These are phyloP conservation scores for Notolepis coatsorum DNA, from an alignment of 2,797 vertebrate genomes.

Conservation along the genomic window DNA sequence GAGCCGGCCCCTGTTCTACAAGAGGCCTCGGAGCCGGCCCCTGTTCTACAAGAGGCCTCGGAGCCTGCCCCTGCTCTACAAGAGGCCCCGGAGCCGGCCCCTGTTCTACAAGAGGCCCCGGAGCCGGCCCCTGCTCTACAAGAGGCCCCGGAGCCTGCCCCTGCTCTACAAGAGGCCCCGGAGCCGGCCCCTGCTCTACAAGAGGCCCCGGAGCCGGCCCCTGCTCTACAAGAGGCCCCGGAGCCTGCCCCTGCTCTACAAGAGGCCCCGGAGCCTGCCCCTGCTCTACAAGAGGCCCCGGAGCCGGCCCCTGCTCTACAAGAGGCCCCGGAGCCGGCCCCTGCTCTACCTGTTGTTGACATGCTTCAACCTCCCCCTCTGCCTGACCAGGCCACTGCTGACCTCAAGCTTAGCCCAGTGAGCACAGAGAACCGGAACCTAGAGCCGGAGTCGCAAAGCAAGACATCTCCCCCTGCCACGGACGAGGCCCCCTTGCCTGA, in stretches of 20 bases:
- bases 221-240: conserved; percentile 6
- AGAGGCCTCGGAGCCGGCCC: conserved; percentile 22
- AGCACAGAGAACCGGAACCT: conserved; percentile 59
- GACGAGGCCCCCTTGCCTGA: conserved; percentile 75
- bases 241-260: too few relatives aligned
- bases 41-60: conserved; percentile 5
- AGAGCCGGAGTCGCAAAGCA: conserved; percentile 46
- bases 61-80: too few relatives aligned
- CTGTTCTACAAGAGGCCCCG: conserved; percentile 17
- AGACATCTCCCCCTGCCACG: conserved; percentile 55
- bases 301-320: conserved; percentile 19
- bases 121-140: conserved; percentile 19
- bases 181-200: background rate
- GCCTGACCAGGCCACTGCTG: conserved; percentile 33
- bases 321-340: too few relatives aligned
- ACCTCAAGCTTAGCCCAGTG: conserved; percentile 29
- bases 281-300: conserved; percentile 17
- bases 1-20: background rate
- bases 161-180: too few relatives aligned
- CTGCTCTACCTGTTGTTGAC: conserved; percentile 16
- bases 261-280: conserved; percentile 14
- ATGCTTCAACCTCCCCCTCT: conserved; percentile 51
- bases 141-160: too few relatives aligned
- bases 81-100: conserved; percentile 11
- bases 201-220: conserved; percentile 22